phyloP scores from a whole-genome alignment of 2,113 vertebrate species.

The Chionomys nivalis region DNA sequence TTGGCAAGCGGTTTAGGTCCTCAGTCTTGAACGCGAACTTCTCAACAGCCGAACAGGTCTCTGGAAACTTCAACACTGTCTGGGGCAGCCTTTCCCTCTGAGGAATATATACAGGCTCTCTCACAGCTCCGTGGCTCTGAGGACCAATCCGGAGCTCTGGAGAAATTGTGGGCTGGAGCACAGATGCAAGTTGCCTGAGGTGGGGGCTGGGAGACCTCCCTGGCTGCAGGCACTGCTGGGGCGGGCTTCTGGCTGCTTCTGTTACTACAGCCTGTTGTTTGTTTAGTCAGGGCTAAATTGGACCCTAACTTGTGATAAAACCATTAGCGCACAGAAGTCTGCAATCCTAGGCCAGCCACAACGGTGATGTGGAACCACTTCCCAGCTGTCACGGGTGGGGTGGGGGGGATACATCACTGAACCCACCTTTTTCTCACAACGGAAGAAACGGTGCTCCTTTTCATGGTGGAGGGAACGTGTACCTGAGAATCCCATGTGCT shows the following conservation, averaged over 20 bases:
- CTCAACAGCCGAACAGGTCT: not conserved
- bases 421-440: not conserved
- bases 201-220: conserved; percentile 2
- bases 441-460: not conserved
- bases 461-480: not conserved
- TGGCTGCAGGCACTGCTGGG: not conserved
- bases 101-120: conserved; percentile 64
- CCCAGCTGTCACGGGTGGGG: not conserved
- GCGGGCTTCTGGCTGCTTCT: not conserved
- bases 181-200: not conserved
- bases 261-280: not conserved
- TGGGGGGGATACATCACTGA: not conserved
- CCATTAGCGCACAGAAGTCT: not conserved
- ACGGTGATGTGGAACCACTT: not conserved
- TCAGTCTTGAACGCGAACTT: conserved; percentile 28
- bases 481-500: accelerated
- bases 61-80: conserved; percentile 29
- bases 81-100: not conserved
- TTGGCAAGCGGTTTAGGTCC: conserved; percentile 53
- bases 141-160: conserved; percentile 62
- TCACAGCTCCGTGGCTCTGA: conserved; percentile 1
- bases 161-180: conserved; percentile 27
- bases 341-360: not conserved
- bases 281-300: not conserved
- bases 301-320: not conserved